Evolutionary conservation across 2,888 invertebrate genomes (phyloP), one percentile per base, ranked within the genome.

Genomic region (Pterostichus niger): DNA sequence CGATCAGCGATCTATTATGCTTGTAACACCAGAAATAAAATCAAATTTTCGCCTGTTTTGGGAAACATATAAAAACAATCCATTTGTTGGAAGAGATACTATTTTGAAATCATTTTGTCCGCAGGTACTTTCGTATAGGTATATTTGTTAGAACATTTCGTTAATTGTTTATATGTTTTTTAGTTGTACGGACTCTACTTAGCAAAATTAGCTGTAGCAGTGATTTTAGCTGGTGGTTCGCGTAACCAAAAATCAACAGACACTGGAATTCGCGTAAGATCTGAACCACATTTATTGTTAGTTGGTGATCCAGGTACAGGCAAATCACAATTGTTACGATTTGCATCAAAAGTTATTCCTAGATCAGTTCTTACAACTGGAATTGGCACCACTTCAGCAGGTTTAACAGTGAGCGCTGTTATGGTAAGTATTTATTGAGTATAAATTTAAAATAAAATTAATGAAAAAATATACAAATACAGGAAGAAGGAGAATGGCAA

Each of bases 291-390:
- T 91, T 90, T 98, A 84, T 90, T 98, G 77, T 89, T 98, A 33
- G 95, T 97, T 24, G 98, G 98, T 4, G 98, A 98, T 91, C 94
- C 95, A 88, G 97, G 97, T 11, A 97, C 97, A 0, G 97, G 96
- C 5, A 97, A 97, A 88, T 97, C 97, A 0, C 96, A 97, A 89
- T 90, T 98, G 76, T 91, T 98, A 33, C 93, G 94, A 85, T 94
- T 95, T 84, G 95, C 94, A 2, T 90, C 93, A 5, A 93, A 92
- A 89, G 88, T 92, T 88, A 93, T 91, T 2, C 93, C 95, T 0
- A 91, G 97, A 9, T 95, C 97, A 0, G 95, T 97, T 7, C 91
- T 96, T 85, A 97, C 97, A 0, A 97, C 97, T 2, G 97, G 97
- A 0, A 93, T 96, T 33, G 97, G 97, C 0, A 95, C 95, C 46